These are phyloP conservation scores for Volucella bombylans DNA, from an alignment of 2,888 invertebrate genomes.

Conservation along the genomic window DNA sequence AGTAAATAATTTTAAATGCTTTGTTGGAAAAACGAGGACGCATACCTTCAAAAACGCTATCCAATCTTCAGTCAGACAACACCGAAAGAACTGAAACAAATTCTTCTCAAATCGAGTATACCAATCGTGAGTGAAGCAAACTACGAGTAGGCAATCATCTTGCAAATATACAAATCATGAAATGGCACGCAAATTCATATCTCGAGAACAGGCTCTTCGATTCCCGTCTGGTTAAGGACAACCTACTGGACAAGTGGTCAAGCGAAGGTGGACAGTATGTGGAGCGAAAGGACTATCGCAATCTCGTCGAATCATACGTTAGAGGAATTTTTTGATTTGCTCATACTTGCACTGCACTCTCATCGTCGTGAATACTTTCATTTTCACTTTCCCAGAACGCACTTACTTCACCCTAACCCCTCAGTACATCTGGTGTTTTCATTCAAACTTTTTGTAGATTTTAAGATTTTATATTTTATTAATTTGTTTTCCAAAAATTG, in stretches of 20 bases:
- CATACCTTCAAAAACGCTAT: constrained; percentile 78
- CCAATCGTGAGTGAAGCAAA: constrained; percentile 81
- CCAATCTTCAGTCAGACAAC: constrained; percentile 77
- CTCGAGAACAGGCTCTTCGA: constrained; percentile 82
- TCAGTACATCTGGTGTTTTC: neutral
- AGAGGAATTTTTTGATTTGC: constrained; percentile 68
- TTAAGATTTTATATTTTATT: constrained; percentile 32
- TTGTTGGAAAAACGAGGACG: constrained; percentile 81
- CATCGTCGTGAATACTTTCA: constrained; percentile 29
- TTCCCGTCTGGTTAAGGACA: constrained; percentile 81
- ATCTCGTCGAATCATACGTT: constrained; percentile 82
- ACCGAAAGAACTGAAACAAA: constrained; percentile 79
- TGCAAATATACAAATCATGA: constrained; percentile 74
- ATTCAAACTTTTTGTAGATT: constrained; percentile 31
- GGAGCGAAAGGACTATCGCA: constrained; percentile 81
- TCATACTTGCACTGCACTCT: constrained; percentile 34
- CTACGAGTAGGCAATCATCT: constrained; percentile 37
- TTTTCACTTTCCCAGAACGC: constrained; percentile 31
- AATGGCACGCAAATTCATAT: constrained; percentile 79
- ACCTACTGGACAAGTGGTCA: constrained; percentile 81
- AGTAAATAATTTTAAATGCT: constrained; percentile 76
- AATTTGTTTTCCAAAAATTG: constrained; percentile 32
- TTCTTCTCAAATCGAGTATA: constrained; percentile 80
- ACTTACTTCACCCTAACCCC: constrained; percentile 2
- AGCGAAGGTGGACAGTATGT: constrained; percentile 79